Conservation (phyloP, 2,797 vertebrate genomes). For the Pipistrellus nathusii region DNA sequence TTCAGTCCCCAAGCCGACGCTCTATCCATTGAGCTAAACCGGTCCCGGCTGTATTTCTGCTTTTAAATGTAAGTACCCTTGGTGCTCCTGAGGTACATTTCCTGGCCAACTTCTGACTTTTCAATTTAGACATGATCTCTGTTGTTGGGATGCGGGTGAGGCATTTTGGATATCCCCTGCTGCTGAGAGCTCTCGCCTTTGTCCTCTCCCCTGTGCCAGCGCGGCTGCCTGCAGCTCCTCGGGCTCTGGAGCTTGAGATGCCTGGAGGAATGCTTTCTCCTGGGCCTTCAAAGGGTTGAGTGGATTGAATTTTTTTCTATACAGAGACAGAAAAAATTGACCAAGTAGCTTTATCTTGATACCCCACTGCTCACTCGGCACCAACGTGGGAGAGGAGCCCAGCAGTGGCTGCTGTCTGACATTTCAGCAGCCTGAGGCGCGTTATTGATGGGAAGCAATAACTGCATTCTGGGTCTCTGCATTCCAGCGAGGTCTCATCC, state of each 20-base stretch:
- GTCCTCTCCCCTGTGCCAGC: background rate
- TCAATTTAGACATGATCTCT: background rate
- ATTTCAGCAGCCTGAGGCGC: constrained; percentile 15
- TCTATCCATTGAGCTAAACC: too few relatives aligned
- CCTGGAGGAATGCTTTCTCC: constrained; percentile 17
- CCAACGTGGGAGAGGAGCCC: background rate
- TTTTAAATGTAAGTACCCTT: background rate
- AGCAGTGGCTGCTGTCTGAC: background rate
- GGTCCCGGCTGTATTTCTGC: too few relatives aligned
- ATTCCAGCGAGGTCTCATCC: background rate
- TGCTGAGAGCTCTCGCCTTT: constrained; percentile 72
- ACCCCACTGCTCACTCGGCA: background rate
- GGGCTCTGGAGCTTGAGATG: background rate
- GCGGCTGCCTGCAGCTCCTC: background rate
- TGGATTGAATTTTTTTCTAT: constrained; percentile 51
- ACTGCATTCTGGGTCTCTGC: background rate
- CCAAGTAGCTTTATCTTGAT: background rate
- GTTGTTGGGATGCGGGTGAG: background rate
- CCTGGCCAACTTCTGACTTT: constrained; percentile 54
- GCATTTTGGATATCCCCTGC: background rate
- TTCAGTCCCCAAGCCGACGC: too few relatives aligned
- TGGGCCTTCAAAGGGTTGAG: constrained; percentile 45
- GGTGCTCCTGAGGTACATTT: constrained; percentile 36
- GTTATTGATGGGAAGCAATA: background rate
- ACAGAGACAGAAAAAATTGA: constrained; percentile 49